A percentile compares a stretch with the other conserved stretches of the same genome.
Conservation (phyloP, 1,140 invertebrate species). For the Aethina tumida region DNA sequence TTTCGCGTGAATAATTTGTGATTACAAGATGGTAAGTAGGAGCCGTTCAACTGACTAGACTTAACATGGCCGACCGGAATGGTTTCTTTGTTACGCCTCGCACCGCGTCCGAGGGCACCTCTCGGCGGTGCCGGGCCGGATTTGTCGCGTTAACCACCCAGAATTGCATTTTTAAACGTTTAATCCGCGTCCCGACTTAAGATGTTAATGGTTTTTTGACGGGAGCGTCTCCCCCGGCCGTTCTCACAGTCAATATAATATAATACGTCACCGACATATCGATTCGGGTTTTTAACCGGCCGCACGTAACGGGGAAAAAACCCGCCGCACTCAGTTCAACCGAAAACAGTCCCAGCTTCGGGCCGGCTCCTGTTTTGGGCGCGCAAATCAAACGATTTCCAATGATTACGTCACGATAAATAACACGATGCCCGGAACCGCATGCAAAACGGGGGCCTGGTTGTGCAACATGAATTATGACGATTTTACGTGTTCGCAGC, state of each 20-base stretch:
- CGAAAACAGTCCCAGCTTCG: too few species aligned
- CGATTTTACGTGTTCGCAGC: slow-evolving; percentile 18
- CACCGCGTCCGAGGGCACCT: background rate
- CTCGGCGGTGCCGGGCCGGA: background rate
- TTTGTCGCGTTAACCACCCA: background rate
- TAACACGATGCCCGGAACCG: background rate
- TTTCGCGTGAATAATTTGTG: slow-evolving; percentile 43
- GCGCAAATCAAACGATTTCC: slow-evolving; percentile 1
- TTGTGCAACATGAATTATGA: background rate
- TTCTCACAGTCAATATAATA: slow-evolving; percentile 13
- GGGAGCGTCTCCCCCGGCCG: background rate
- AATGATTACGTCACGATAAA: slow-evolving; percentile 3
- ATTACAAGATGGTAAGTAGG: slow-evolving; percentile 53
- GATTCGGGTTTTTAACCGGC: slow-evolving; percentile 10
- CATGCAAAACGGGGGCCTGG: too few species aligned
- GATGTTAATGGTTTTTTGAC: background rate
- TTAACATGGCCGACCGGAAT: slow-evolving; percentile 47
- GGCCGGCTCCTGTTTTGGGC: too few species aligned
- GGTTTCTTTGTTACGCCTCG: slow-evolving; percentile 41
- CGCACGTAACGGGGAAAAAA: too few species aligned
- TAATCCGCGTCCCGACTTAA: slow-evolving; percentile 23
- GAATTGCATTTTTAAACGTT: slow-evolving; percentile 17
- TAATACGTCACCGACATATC: slow-evolving; percentile 13
- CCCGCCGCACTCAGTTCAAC: too few species aligned
- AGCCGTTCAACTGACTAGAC: slow-evolving; percentile 29